Conservation (phyloP, 2,888 invertebrate species). For the Electrophaes corylata region DNA sequence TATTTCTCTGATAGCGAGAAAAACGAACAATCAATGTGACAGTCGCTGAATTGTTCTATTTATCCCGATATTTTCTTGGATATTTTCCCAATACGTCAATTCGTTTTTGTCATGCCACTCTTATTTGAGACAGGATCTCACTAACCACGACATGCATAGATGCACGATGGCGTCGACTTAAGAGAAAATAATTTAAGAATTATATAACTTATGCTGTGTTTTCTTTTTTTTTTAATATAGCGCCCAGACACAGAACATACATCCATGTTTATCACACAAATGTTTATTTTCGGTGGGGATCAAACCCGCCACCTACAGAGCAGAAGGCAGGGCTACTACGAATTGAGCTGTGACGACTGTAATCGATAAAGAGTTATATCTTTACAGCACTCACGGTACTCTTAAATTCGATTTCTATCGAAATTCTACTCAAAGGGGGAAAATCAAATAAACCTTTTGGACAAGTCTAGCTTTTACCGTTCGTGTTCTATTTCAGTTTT, state of each 20-base stretch:
- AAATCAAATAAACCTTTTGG: constrained; percentile 3
- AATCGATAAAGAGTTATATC: background rate
- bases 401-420: background rate
- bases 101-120: background rate
- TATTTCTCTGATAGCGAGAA: background rate
- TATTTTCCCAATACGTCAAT: background rate
- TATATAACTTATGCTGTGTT: too few species aligned
- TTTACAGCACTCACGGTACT: background rate
- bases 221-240: too few species aligned
- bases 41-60: background rate
- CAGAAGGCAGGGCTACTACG: too few species aligned
- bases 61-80: background rate
- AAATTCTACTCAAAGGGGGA: background rate
- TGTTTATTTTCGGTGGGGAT: too few species aligned
- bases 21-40: background rate
- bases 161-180: too few species aligned
- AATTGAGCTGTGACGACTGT: too few species aligned
- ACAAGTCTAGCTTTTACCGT: constrained; percentile 1
- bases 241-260: too few species aligned
- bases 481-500: background rate
- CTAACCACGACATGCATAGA: too few species aligned
- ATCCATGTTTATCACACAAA: too few species aligned
- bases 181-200: too few species aligned
- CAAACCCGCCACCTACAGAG: too few species aligned
- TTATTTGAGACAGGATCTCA: too few species aligned